A percentile compares a stretch with the other conserved stretches of the same genome.
Conservation (phyloP, 2,888 invertebrate genomes). For the Cheiracanthium punctorium region DNA sequence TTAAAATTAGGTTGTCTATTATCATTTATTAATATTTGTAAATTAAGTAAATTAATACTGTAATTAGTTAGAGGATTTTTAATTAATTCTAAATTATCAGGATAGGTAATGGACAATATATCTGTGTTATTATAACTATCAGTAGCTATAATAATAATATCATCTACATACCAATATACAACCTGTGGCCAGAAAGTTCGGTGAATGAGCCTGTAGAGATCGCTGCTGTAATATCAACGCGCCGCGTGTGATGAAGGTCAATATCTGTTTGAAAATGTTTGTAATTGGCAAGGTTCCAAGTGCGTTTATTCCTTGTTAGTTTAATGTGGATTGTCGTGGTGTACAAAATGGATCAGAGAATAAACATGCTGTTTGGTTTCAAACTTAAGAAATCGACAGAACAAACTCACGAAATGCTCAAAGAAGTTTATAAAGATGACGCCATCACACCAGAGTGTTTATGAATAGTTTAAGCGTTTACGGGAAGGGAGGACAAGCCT, state of each 20-base stretch:
- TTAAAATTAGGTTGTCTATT: too few species aligned
- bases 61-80: too few species aligned
- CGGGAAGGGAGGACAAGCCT: background rate
- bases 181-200: constrained; percentile 1
- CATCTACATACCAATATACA: too few species aligned
- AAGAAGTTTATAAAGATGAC: background rate
- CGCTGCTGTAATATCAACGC: background rate
- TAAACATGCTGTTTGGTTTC: too few species aligned
- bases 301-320: background rate
- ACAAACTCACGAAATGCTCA: background rate
- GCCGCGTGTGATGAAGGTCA: background rate
- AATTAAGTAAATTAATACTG: too few species aligned
- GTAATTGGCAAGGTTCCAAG: background rate
- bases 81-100: too few species aligned
- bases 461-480: background rate
- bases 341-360: background rate
- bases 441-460: background rate
- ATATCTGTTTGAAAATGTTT: background rate
- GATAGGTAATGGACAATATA: too few species aligned
- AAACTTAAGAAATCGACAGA: background rate
- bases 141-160: too few species aligned
- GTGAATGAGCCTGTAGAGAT: background rate
- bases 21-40: too few species aligned
- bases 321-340: background rate
- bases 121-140: too few species aligned